phyloP scores from a whole-genome alignment of 2,797 vertebrate genomes.

The Echeneis naucrates region DNA sequence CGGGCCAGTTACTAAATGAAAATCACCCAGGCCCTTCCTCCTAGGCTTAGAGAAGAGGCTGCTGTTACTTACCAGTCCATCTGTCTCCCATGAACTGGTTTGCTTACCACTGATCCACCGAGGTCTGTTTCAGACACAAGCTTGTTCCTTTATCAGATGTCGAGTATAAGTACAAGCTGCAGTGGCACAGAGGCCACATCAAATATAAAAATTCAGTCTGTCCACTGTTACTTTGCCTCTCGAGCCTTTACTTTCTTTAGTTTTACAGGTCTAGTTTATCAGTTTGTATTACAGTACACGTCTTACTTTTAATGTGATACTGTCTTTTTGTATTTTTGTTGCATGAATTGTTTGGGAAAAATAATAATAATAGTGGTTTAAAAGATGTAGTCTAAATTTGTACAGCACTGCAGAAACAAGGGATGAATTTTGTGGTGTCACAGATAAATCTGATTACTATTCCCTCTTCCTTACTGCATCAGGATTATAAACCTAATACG shows the following conservation, averaged over 20 bases:
- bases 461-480: constrained; percentile 62
- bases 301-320: neutral
- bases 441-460: constrained; percentile 72
- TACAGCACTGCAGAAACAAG: constrained; percentile 31
- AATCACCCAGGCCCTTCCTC: constrained; percentile 36
- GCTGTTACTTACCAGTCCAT: constrained; percentile 49
- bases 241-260: neutral
- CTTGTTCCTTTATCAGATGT: constrained; percentile 31
- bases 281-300: neutral
- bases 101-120: constrained; percentile 20
- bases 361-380: constrained; percentile 13
- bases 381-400: constrained; percentile 57
- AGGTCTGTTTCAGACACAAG: constrained; percentile 16
- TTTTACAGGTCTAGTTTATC: neutral
- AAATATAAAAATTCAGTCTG: constrained; percentile 30
- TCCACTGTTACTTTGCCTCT: neutral
- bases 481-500: constrained; percentile 78
- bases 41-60: constrained; percentile 33
- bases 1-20: constrained; percentile 26
- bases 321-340: neutral
- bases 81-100: constrained; percentile 54
- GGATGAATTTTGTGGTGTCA: constrained; percentile 61
- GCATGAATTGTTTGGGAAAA: constrained; percentile 4
- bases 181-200: constrained; percentile 8
- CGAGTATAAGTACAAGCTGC: constrained; percentile 21